Base-by-base conservation (phyloP, 2,888 invertebrate genomes). In the Polydrusus cervinus region DNA sequence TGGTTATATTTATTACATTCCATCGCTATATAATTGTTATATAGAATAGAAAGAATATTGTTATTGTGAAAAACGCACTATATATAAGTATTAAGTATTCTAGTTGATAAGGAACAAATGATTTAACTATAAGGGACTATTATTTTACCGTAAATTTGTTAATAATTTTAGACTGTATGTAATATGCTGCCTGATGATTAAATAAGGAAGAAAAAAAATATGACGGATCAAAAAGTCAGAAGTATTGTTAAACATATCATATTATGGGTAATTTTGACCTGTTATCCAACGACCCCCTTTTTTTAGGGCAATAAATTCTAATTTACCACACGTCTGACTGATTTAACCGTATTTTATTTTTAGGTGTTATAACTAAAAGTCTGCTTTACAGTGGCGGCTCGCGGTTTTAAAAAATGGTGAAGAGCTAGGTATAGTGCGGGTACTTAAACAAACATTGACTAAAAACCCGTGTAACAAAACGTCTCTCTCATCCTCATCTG, bases 11-110 rank as follows among this genome's bases (percentile, higher is more conserved):
- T 66, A 72, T 72, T 72, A 60, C 66, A 72, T 72, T 72, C 55
- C 47, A 72, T 57, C 34, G 72, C 72, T 72, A 72, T 30, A 30
- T 66, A 72, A 66, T 47, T 72, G 72, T 65, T 72, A 72, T 11
- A 38, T 72, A 65, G 34, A 49, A 16, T 30, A 53, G 30, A 55
- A 34, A 13, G 34, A 18, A 51, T 53, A 62, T 72, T 72, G 57
- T 72, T 66, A 65, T 51, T 65, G 71, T 71, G 53, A 65, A 66
- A 66, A 65, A 66, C 55, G 47, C 66, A 72, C 57, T 25, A 25
- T 5, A 25, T 25, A 25, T 25, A 3, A 25, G n/a, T n/a, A n/a
- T n/a, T 20, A 57, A 72, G 47, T 51, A 53, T 72, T 72, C 60
- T 72, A 72, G 72, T 25, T 66, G 3, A 16, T 72, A 72, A 72